A percentile compares a stretch with the other conserved stretches of the same genome.
These are phyloP conservation scores for Eupsilia transversa DNA, from an alignment of 2,888 invertebrate genomes.

Conservation along the genomic window DNA sequence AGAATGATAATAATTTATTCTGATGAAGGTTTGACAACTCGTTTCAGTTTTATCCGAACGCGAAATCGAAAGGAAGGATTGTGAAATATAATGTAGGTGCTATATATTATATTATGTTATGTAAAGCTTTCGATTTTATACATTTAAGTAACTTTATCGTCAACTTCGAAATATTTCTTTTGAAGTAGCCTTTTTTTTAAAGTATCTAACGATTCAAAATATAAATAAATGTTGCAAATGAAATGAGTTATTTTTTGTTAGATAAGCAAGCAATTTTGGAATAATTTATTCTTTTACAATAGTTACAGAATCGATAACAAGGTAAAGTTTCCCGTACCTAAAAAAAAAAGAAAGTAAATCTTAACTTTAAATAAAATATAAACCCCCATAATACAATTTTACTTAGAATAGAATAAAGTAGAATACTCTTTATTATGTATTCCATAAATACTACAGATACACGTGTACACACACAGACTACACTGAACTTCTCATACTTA, in stretches of 20 bases:
- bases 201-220: no score
- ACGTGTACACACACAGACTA: no score
- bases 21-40: conserved; percentile 64
- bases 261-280: neutral
- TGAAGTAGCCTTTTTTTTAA: no score
- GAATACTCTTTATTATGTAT: no score
- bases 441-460: no score
- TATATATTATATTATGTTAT: neutral
- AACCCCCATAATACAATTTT: neutral
- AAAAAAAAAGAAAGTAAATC: no score
- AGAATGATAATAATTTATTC: conserved; percentile 57
- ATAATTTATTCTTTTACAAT: neutral
- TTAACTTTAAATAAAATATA: no score
- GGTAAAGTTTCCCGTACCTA: no score
- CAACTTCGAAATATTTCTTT: neutral
- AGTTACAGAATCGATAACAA: neutral
- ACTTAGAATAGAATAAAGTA: no score
- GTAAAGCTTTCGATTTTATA: neutral
- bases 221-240: neutral
- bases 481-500: no score
- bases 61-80: conserved; percentile 46
- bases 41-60: conserved; percentile 49
- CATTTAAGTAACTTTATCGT: neutral
- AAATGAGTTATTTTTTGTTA: neutral
- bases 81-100: conserved; percentile 20